Percentiles rank a stretch among this genome's conserved stretches.
Evolutionary conservation across 2,797 vertebrate genomes (phyloP).

Genomic region (Cygnus olor): DNA sequence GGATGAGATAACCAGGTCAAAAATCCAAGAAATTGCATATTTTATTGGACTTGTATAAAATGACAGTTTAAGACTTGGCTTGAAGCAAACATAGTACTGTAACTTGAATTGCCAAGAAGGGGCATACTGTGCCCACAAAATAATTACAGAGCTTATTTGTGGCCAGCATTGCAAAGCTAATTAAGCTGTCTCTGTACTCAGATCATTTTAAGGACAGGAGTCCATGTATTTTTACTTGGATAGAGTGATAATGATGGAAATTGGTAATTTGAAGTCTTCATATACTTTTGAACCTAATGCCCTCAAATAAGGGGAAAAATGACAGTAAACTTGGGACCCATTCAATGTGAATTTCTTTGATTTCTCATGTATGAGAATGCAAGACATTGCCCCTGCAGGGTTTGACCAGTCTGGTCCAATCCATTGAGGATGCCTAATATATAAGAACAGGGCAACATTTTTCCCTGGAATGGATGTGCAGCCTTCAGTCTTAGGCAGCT

Average conservation of each 20-base stretch:
- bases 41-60: not conserved
- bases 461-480: not conserved
- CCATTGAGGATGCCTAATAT: not conserved
- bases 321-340: fast-evolving
- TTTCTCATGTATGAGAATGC: not conserved
- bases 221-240: not conserved
- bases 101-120: not conserved
- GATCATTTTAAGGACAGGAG: not conserved
- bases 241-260: not conserved
- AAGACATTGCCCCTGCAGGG: not conserved
- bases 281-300: not conserved
- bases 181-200: not conserved
- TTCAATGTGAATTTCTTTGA: not conserved
- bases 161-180: not conserved
- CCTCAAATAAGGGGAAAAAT: not conserved
- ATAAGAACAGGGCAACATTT: too few relatives aligned
- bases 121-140: not conserved
- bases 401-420: not conserved
- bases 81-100: not conserved
- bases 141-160: not conserved
- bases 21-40: not conserved
- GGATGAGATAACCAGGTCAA: not conserved
- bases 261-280: not conserved
- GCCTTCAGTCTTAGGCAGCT: not conserved
- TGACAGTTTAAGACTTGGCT: not conserved